Percentiles rank a stretch among this genome's conserved stretches.
These are phyloP conservation scores for Frankliniella intonsa DNA, from an alignment of 2,888 invertebrate genomes.

Conservation along the genomic window DNA sequence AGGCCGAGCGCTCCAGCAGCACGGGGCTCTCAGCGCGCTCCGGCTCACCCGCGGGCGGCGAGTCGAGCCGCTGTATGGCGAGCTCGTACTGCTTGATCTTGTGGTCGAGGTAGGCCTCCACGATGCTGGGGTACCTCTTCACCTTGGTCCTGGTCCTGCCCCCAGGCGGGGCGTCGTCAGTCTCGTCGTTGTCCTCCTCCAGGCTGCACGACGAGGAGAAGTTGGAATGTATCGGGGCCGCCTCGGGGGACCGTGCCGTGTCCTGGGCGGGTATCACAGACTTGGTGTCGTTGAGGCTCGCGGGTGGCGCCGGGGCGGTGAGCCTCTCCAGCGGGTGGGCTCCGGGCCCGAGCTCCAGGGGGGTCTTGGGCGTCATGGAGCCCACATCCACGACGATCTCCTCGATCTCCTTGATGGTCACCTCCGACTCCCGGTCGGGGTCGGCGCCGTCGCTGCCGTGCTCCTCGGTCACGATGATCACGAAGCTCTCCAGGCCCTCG, in stretches of 20 bases:
- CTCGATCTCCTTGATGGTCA: slow-evolving; percentile 15
- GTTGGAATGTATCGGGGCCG: not conserved
- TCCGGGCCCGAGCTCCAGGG: not conserved
- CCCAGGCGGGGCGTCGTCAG: not conserved
- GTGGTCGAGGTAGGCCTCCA: slow-evolving; percentile 21
- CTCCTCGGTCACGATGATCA: slow-evolving; percentile 16
- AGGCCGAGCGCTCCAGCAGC: not conserved
- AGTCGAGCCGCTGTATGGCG: slow-evolving; percentile 4
- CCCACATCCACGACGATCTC: slow-evolving; percentile 16
- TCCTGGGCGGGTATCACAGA: no score
- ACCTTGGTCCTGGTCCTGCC: not conserved
- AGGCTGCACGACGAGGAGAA: not conserved
- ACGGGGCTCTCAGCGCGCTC: not conserved
- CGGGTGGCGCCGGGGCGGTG: no score
- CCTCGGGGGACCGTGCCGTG: no score
- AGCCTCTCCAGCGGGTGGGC: not conserved
- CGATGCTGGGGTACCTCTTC: slow-evolving; percentile 16
- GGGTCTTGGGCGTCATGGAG: not conserved
- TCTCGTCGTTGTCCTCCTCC: not conserved
- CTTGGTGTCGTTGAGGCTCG: no score
- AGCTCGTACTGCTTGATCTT: slow-evolving; percentile 16
- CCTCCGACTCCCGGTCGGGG: not conserved
- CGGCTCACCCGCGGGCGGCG: not conserved
- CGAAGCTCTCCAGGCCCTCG: slow-evolving; percentile 19
- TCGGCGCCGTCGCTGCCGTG: not conserved